Percentiles rank a stretch among this genome's conserved stretches.
These are phyloP conservation scores for Agelas oroides DNA, from an alignment of 37 sponge, comb jelly and placozoan genomes.

Conservation along the genomic window DNA sequence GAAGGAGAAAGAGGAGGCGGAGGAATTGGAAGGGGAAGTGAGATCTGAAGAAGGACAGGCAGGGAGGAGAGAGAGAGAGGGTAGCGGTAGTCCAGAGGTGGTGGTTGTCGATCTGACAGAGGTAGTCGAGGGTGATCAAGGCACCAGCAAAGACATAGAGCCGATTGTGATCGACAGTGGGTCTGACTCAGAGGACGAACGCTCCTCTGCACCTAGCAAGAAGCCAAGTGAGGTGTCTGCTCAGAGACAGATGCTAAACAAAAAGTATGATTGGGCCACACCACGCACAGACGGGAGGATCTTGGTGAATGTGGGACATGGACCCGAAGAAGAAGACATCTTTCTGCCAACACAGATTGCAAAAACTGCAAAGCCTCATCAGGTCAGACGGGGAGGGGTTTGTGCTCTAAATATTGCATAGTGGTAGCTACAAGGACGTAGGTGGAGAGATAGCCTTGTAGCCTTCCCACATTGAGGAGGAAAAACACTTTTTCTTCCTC, in stretches of 20 bases:
- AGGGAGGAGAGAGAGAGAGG: not conserved
- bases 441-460: not conserved
- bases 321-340: slow-evolving; percentile 76
- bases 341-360: slow-evolving; percentile 87
- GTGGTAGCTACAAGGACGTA: not conserved
- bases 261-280: slow-evolving; percentile 44
- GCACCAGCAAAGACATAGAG: not conserved
- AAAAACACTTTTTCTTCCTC: too few species aligned
- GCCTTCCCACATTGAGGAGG: too few species aligned
- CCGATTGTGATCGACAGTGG: slow-evolving; percentile 50
- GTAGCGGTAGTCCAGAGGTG: not conserved
- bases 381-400: slow-evolving; percentile 50
- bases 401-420: not conserved
- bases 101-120: not conserved
- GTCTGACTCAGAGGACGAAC: slow-evolving; percentile 23
- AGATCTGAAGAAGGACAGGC: not conserved
- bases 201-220: not conserved
- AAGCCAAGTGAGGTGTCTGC: not conserved
- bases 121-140: not conserved
- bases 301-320: slow-evolving; percentile 81
- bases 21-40: not conserved
- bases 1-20: not conserved
- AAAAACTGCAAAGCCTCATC: slow-evolving; percentile 84
- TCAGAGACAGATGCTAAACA: not conserved
- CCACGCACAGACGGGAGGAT: slow-evolving; percentile 58